phyloP scores from a whole-genome alignment of 2,113 vertebrate genomes.

The Paradoxurus hermaphroditus region DNA sequence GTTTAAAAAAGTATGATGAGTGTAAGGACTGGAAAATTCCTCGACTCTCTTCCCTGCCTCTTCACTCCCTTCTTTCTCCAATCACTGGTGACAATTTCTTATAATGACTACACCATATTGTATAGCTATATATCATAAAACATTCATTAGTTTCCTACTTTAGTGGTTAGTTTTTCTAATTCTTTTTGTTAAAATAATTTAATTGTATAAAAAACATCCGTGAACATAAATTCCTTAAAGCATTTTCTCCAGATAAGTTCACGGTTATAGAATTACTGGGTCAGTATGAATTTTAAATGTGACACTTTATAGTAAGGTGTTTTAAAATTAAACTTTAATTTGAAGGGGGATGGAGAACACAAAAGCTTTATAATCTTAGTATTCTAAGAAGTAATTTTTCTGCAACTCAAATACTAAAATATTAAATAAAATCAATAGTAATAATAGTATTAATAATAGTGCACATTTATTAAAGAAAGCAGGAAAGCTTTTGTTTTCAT shows the following conservation, averaged over 20 bases:
- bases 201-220: background rate
- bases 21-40: background rate
- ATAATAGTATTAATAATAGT: background rate
- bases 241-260: background rate
- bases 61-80: background rate
- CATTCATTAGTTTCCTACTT: background rate
- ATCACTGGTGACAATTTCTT: background rate
- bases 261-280: background rate
- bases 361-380: background rate
- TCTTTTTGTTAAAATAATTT: background rate
- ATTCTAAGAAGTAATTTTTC: background rate
- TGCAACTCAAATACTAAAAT: background rate
- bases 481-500: background rate
- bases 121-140: background rate
- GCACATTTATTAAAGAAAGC: conserved; percentile 2
- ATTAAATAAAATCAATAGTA: background rate
- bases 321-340: conserved; percentile 11
- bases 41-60: background rate
- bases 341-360: background rate
- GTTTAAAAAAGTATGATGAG: background rate
- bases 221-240: background rate
- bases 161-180: background rate
- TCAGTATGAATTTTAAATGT: background rate
- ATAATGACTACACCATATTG: background rate
- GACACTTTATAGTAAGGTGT: background rate